phyloP scores from a whole-genome alignment of 1,140 invertebrate species.

The Lepidurus packardi region DNA sequence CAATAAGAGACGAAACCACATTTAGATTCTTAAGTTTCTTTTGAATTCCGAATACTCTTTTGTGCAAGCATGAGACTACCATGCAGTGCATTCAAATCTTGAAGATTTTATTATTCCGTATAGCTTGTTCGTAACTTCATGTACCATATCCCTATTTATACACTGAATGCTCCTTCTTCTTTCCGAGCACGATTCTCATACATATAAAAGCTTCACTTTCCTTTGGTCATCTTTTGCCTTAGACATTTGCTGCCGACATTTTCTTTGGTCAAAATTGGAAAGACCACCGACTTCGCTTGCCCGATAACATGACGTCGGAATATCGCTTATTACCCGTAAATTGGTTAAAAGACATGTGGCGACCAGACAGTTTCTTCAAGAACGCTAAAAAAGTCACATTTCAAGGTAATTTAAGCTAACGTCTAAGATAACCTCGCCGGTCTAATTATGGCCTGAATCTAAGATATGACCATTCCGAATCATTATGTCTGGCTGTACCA shows the following conservation, averaged over 20 bases:
- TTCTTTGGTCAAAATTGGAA: constrained; percentile 90
- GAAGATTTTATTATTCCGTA: no score
- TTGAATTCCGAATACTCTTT: no score
- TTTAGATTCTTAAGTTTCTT: no score
- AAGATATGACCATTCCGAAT: constrained; percentile 46
- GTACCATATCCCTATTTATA: background rate
- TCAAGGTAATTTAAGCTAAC: constrained; percentile 24
- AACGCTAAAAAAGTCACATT: constrained; percentile 44
- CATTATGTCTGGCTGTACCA: constrained; percentile 43
- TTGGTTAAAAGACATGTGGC: constrained; percentile 42
- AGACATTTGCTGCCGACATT: constrained; percentile 84
- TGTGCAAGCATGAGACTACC: no score
- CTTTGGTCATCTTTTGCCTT: constrained; percentile 38
- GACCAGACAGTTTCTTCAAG: constrained; percentile 43
- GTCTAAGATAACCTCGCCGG: background rate
- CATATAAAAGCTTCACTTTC: constrained; percentile 2
- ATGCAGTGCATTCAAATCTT: no score
- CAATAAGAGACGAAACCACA: no score
- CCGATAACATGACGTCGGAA: constrained; percentile 85
- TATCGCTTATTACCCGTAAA: constrained; percentile 50
- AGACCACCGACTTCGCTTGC: constrained; percentile 74
- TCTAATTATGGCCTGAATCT: constrained; percentile 27
- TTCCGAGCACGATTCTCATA: background rate
- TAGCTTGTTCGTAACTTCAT: no score
- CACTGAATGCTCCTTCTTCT: background rate